phyloP scores from a whole-genome alignment of 2,888 invertebrate genomes.

The Lissonota sp. region DNA sequence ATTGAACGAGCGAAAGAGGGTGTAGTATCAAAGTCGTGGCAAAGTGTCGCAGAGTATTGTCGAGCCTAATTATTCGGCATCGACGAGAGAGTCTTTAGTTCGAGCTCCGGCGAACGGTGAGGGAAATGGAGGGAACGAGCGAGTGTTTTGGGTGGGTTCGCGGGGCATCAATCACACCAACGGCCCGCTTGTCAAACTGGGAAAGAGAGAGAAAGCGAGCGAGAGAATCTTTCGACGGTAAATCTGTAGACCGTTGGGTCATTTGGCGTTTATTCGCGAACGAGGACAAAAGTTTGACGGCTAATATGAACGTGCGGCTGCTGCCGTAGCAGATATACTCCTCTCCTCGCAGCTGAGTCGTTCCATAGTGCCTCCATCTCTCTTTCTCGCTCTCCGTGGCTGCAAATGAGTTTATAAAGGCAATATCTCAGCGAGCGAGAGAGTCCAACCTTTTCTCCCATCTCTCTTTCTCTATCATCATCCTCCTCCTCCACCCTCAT shows the following conservation, averaged over 20 bases:
- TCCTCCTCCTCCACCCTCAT: slow-evolving; percentile 41
- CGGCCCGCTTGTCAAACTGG: slow-evolving; percentile 71
- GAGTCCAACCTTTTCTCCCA: slow-evolving; percentile 46
- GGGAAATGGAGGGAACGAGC: slow-evolving; percentile 25
- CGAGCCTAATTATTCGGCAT: slow-evolving; percentile 80
- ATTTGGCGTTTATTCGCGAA: slow-evolving; percentile 24
- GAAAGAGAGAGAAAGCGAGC: slow-evolving; percentile 35
- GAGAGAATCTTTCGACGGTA: slow-evolving; percentile 22
- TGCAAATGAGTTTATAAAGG: slow-evolving; percentile 84
- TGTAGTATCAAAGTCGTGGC: slow-evolving; percentile 49
- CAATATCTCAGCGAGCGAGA: slow-evolving; percentile 77
- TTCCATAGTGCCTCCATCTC: slow-evolving; percentile 41
- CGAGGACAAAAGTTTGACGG: slow-evolving; percentile 62
- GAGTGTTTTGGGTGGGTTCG: slow-evolving; percentile 34
- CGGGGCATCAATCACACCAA: slow-evolving; percentile 78
- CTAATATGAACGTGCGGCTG: slow-evolving; percentile 36
- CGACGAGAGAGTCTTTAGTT: slow-evolving; percentile 76
- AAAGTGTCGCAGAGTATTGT: slow-evolving; percentile 76
- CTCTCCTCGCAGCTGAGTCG: slow-evolving; percentile 63
- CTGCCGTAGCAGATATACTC: slow-evolving; percentile 54
- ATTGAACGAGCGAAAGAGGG: slow-evolving; percentile 34
- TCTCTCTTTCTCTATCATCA: slow-evolving; percentile 52
- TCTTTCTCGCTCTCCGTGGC: slow-evolving; percentile 71
- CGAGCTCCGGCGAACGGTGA: slow-evolving; percentile 53
- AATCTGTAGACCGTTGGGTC: slow-evolving; percentile 55